Conservation (phyloP, 2,113 vertebrate species). For the Cryptomyrus ogoouensis region DNA sequence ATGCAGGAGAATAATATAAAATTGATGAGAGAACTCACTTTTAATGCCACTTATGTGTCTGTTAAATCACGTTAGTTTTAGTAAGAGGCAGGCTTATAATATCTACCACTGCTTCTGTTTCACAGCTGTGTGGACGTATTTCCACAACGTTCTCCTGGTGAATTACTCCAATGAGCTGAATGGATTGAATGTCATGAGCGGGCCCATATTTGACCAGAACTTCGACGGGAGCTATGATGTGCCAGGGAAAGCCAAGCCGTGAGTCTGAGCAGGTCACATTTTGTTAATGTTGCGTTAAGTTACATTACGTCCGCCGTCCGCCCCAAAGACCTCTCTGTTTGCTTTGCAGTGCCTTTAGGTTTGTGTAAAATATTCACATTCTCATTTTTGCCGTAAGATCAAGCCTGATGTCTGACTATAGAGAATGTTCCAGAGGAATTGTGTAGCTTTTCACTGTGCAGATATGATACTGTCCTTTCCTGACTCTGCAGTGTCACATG, state of each 20-base stretch:
- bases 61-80: background rate
- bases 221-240: conserved; percentile 77
- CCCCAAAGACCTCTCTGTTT: background rate
- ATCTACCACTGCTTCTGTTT: background rate
- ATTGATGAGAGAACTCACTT: background rate
- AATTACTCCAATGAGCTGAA: conserved; percentile 67
- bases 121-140: conserved; percentile 78
- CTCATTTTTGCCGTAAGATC: background rate
- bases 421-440: background rate
- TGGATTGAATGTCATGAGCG: conserved; percentile 83
- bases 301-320: conserved; percentile 29
- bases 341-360: background rate
- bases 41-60: background rate
- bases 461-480: background rate
- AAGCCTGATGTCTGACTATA: background rate
- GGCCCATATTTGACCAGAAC: conserved; percentile 85
- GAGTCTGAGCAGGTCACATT: conserved; percentile 21
- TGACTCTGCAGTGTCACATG: background rate
- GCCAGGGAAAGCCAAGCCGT: conserved; percentile 54
- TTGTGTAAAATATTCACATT: background rate
- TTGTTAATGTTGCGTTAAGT: background rate
- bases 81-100: background rate
- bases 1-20: background rate
- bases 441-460: background rate
- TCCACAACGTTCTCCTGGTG: conserved; percentile 69